A percentile compares a stretch with the other conserved stretches of the same genome.
These are phyloP conservation scores for Agrochola circellaris DNA, from an alignment of 2,888 invertebrate species.

Conservation along the genomic window DNA sequence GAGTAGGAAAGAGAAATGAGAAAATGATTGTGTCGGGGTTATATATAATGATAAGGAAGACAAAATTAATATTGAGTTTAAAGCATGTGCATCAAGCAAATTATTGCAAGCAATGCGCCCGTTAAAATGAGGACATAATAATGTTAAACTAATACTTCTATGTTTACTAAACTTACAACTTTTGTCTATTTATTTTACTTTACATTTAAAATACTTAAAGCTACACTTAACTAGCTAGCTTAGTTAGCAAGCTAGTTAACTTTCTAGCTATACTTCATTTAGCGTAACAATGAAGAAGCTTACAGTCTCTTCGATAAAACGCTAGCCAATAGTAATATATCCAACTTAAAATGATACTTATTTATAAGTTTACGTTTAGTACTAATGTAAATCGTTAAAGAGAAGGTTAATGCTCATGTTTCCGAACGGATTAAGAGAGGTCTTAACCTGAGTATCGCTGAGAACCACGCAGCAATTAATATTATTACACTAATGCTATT, in stretches of 20 bases:
- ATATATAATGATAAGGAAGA: background rate
- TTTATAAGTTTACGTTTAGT: constrained; percentile 23
- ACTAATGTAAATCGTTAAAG: constrained; percentile 45
- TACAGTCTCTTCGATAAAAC: background rate
- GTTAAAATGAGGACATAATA: background rate
- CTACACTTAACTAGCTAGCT: too few species aligned
- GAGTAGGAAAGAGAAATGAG: too few species aligned
- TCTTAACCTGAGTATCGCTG: constrained; percentile 40
- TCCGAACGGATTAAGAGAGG: constrained; percentile 32
- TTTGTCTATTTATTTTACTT: background rate
- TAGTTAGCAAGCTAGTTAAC: too few species aligned
- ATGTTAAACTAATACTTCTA: background rate
- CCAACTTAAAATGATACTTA: constrained; percentile 37
- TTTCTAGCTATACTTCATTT: background rate
- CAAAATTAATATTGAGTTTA: background rate
- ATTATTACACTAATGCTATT: constrained; percentile 31
- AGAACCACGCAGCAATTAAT: constrained; percentile 37
- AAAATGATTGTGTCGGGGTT: too few species aligned
- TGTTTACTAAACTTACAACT: background rate
- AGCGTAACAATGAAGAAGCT: constrained; percentile 4
- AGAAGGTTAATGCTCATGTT: constrained; percentile 51
- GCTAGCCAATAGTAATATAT: constrained; percentile 10
- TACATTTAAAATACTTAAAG: background rate
- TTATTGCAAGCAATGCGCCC: background rate
- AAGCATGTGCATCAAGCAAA: background rate